These are phyloP conservation scores for Dendrophyllia cribrosa DNA, from an alignment of 64 coral and sea anemone species.

Conservation along the genomic window DNA sequence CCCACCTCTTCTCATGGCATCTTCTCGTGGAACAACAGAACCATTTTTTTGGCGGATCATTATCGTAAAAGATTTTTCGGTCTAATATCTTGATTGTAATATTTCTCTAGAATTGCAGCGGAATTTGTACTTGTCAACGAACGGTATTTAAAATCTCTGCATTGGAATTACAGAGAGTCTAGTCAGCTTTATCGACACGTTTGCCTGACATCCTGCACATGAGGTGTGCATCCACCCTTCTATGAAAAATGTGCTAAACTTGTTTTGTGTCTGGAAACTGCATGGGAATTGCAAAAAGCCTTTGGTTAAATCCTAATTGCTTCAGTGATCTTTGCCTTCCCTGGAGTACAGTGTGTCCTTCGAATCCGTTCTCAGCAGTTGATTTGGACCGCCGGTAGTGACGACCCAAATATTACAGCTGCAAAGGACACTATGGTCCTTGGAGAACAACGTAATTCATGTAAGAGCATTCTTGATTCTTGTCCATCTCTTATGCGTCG, in stretches of 20 bases:
- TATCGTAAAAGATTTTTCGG: neutral
- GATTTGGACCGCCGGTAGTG: neutral
- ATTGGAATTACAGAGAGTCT: constrained; percentile 13
- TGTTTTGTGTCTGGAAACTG: neutral
- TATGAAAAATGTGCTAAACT: too few species aligned
- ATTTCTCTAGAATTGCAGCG: neutral
- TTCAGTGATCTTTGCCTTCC: neutral
- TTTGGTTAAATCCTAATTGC: too few species aligned
- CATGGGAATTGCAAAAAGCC: constrained; percentile 21
- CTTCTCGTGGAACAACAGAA: too few species aligned
- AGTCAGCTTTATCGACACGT: too few species aligned
- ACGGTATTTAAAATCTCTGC: neutral
- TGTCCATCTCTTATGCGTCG: too few species aligned
- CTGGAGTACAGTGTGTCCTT: too few species aligned
- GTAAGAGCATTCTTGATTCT: too few species aligned
- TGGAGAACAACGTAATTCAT: too few species aligned
- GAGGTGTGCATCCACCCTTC: too few species aligned
- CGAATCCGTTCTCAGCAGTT: too few species aligned
- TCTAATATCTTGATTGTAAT: neutral
- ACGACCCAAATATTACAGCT: neutral
- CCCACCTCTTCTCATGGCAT: too few species aligned
- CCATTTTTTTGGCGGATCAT: neutral
- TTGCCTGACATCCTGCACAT: too few species aligned
- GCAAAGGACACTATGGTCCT: neutral
- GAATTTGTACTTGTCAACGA: neutral